Percentiles rank a stretch among this genome's conserved stretches.
Conservation (phyloP, 2,113 vertebrate species). For the Protobothrops flavoviridis region DNA sequence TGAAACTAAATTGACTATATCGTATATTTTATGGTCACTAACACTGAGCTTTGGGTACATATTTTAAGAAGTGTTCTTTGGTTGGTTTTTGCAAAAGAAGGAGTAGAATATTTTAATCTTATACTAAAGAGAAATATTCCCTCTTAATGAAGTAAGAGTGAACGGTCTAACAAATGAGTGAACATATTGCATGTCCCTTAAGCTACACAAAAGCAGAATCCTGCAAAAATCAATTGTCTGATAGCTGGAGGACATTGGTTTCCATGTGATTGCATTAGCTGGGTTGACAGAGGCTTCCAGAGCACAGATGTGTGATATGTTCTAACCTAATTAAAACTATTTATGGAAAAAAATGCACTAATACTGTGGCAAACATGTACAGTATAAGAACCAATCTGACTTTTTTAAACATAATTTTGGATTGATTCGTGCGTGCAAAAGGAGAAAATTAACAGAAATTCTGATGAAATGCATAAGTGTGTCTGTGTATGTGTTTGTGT, state of each 20-base stretch:
- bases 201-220: slow-evolving; percentile 68
- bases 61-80: not conserved
- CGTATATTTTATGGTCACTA: not conserved
- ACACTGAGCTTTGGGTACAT: not conserved
- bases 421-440: slow-evolving; percentile 19
- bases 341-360: slow-evolving; percentile 44
- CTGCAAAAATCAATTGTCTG: slow-evolving; percentile 70
- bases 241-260: slow-evolving; percentile 63
- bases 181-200: slow-evolving; percentile 54
- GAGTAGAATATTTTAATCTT: slow-evolving; percentile 6
- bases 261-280: slow-evolving; percentile 70
- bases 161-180: slow-evolving; percentile 62
- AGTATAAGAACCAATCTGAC: slow-evolving; percentile 44
- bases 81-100: not conserved
- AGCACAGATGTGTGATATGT: slow-evolving; percentile 57
- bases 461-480: slow-evolving; percentile 16
- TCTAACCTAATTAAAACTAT: slow-evolving; percentile 70
- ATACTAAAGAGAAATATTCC: slow-evolving; percentile 29
- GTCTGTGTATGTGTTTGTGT: not conserved
- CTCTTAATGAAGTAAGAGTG: slow-evolving; percentile 48
- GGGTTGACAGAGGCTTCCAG: slow-evolving; percentile 61
- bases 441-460: slow-evolving; percentile 49
- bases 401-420: slow-evolving; percentile 3
- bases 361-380: slow-evolving; percentile 45
- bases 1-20: not conserved